Percentiles rank a stretch among this genome's conserved stretches.
Conservation (phyloP, 1,140 invertebrate species). For the Rhysida immarginata region DNA sequence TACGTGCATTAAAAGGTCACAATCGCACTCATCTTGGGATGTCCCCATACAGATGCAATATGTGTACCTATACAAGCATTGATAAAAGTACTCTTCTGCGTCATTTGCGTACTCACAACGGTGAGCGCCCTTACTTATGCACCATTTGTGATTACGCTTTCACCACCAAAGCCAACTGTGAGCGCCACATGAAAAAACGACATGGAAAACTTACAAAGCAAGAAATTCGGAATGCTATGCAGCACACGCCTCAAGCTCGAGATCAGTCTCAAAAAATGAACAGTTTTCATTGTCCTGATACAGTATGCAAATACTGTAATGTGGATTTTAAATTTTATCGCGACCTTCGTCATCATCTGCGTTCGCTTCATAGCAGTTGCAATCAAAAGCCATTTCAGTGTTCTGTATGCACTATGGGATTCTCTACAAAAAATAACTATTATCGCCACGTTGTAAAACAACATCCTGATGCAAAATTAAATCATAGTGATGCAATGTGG, state of each 20-base stretch:
- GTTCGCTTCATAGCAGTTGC: constrained; percentile 28
- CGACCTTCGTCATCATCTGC: constrained; percentile 30
- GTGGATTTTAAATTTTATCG: constrained; percentile 33
- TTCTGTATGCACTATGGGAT: constrained; percentile 27
- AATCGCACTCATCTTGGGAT: constrained; percentile 43
- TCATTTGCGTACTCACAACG: constrained; percentile 84
- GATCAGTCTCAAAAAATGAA: background rate
- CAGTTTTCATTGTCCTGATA: constrained; percentile 19
- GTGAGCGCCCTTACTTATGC: constrained; percentile 86
- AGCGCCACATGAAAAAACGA: constrained; percentile 48
- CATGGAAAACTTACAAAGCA: constrained; percentile 69
- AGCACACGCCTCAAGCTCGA: constrained; percentile 22
- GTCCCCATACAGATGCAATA: constrained; percentile 65
- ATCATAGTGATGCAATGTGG: constrained; percentile 20
- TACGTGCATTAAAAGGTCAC: constrained; percentile 78
- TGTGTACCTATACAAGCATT: constrained; percentile 74
- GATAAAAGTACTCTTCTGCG: constrained; percentile 79
- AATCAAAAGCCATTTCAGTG: constrained; percentile 31
- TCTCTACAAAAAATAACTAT: constrained; percentile 33
- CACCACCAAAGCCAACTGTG: constrained; percentile 83
- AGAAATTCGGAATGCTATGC: constrained; percentile 68
- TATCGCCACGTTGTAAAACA: constrained; percentile 31
- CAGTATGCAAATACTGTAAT: constrained; percentile 33
- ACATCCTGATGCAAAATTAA: constrained; percentile 26
- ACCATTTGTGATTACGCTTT: constrained; percentile 86